Percentiles rank a stretch among this genome's conserved stretches.
Conservation (phyloP, 2,113 vertebrate genomes). For the Fukomys damarensis region DNA sequence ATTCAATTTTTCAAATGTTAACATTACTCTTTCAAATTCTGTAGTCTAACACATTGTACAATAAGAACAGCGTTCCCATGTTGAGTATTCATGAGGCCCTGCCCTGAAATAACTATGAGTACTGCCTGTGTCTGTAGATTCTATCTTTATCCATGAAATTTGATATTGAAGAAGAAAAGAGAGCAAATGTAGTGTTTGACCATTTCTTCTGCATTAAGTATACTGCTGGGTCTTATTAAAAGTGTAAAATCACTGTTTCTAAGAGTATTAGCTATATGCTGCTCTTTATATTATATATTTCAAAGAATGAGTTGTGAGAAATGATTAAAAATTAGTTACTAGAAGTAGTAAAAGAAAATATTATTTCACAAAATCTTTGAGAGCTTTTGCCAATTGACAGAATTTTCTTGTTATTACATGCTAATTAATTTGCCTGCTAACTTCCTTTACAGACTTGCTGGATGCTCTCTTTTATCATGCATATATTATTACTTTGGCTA, state of each 20-base stretch:
- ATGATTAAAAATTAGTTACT: neutral
- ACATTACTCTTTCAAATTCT: too few species aligned
- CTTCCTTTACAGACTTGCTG: slow-evolving; percentile 57
- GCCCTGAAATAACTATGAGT: fast-evolving
- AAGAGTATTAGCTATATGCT: neutral
- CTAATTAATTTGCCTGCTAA: slow-evolving; percentile 69
- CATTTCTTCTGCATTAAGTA: neutral
- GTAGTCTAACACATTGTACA: neutral
- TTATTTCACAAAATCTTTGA: neutral
- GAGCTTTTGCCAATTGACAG: slow-evolving; percentile 45
- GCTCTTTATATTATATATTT: neutral
- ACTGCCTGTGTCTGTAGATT: neutral
- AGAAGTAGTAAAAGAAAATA: neutral
- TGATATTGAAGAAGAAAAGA: neutral
- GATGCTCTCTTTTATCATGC: slow-evolving; percentile 51
- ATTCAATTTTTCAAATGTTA: neutral
- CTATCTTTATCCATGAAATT: neutral
- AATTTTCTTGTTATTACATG: slow-evolving; percentile 58
- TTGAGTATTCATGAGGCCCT: neutral
- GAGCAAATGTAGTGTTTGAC: neutral
- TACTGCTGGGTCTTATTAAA: too few species aligned
- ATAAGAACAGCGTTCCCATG: neutral
- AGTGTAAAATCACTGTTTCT: neutral
- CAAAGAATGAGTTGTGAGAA: neutral
- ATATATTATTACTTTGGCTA: slow-evolving; percentile 68